Evolutionary conservation across 2,113 vertebrate genomes (phyloP).

Genomic region (Ceuthmochares aereus): DNA sequence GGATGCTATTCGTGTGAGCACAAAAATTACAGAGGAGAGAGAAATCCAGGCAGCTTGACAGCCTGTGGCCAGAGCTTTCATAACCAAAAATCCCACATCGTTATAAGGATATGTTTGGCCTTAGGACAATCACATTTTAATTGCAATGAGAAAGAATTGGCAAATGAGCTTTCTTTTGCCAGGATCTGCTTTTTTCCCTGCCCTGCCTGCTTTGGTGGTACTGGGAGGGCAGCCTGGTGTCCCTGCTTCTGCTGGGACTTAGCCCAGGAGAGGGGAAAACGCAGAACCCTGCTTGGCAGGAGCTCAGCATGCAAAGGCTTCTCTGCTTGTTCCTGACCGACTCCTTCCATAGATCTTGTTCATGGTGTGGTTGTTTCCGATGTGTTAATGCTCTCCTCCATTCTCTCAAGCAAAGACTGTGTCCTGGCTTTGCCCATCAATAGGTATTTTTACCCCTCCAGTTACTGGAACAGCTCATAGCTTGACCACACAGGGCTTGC

Average conservation of each 20-base stretch:
- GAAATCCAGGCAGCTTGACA: not conserved
- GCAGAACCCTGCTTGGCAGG: not conserved
- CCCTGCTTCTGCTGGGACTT: not conserved
- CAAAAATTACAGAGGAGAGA: not conserved
- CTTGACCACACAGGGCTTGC: not conserved
- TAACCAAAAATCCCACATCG: not conserved
- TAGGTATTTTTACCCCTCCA: not conserved
- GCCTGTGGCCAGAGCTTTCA: not conserved
- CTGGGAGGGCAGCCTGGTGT: not conserved
- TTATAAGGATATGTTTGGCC: not conserved
- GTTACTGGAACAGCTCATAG: not conserved
- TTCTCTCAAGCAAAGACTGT: not conserved
- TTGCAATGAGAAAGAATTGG: not conserved
- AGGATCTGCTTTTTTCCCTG: not conserved
- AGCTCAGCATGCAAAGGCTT: fast-evolving
- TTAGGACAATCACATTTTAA: not conserved
- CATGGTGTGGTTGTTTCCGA: not conserved
- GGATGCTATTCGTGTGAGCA: not conserved
- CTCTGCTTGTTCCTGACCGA: not conserved
- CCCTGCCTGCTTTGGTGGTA: not conserved
- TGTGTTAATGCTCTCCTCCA: not conserved
- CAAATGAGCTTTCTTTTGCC: not conserved
- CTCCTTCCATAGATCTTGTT: not conserved
- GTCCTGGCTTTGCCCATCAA: not conserved
- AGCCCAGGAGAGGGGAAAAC: not conserved